Conservation (phyloP, 2,113 vertebrate species). For the Glaucomys volans region DNA sequence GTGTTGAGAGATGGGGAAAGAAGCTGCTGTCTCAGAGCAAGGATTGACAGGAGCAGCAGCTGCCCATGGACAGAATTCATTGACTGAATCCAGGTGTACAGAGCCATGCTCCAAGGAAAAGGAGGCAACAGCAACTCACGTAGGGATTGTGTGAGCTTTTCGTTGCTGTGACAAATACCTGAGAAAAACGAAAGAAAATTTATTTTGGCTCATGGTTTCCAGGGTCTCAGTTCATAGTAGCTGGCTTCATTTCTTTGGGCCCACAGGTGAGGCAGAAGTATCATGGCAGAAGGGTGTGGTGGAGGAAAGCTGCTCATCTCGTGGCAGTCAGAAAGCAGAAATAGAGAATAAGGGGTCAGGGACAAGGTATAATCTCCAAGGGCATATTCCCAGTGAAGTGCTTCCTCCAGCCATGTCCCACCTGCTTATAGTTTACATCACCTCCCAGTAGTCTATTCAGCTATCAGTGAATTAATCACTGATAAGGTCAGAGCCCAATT, state of each 20-base stretch:
- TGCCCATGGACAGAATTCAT: background rate
- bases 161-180: background rate
- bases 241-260: background rate
- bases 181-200: background rate
- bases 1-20: conserved; percentile 30
- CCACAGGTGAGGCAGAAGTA: background rate
- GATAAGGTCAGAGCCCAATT: background rate
- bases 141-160: background rate
- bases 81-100: background rate
- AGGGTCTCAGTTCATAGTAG: background rate
- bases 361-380: background rate
- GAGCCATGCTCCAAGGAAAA: background rate
- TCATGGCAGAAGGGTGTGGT: background rate
- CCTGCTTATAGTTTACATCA: background rate
- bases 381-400: background rate
- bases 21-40: background rate
- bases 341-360: background rate
- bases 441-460: background rate
- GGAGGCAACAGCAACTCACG: background rate
- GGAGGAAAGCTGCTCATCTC: background rate
- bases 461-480: background rate
- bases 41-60: background rate
- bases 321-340: background rate
- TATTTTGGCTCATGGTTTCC: background rate
- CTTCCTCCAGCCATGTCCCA: background rate